Conservation (phyloP, 1,140 invertebrate species). For the Trichonephila inaurata region DNA sequence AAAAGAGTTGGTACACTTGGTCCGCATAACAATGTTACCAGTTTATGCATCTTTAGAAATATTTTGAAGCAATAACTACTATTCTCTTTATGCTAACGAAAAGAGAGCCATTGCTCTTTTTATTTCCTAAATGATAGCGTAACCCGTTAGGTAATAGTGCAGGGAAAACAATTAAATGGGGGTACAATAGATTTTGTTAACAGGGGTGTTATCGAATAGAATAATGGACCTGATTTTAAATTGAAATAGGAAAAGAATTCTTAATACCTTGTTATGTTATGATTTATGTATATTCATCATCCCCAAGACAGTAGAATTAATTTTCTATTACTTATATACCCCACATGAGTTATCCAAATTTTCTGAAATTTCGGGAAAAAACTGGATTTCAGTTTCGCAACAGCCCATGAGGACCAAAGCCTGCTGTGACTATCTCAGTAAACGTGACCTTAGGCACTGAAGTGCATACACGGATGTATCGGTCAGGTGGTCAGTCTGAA, state of each 20-base stretch:
- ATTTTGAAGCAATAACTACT: slow-evolving; percentile 3
- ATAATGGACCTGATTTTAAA: neutral
- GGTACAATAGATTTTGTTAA: slow-evolving; percentile 28
- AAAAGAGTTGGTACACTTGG: neutral
- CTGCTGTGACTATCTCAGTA: too few species aligned
- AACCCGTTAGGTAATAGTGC: neutral
- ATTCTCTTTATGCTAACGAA: slow-evolving; percentile 41
- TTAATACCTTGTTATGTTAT: neutral
- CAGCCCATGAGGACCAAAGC: too few species aligned
- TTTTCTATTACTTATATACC: neutral
- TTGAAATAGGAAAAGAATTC: neutral
- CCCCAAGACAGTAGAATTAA: neutral
- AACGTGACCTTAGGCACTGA: too few species aligned
- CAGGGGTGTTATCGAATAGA: neutral
- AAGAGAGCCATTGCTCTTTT: neutral
- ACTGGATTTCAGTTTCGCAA: too few species aligned
- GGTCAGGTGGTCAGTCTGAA: too few species aligned
- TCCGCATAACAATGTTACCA: slow-evolving; percentile 17
- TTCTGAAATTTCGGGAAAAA: too few species aligned
- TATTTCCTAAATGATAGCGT: neutral
- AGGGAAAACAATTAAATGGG: neutral
- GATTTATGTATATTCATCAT: neutral
- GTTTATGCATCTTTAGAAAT: slow-evolving; percentile 38
- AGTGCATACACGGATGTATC: too few species aligned
- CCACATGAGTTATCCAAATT: too few species aligned